Conservation (phyloP, 2,113 vertebrate species). For the Morone saxatilis region DNA sequence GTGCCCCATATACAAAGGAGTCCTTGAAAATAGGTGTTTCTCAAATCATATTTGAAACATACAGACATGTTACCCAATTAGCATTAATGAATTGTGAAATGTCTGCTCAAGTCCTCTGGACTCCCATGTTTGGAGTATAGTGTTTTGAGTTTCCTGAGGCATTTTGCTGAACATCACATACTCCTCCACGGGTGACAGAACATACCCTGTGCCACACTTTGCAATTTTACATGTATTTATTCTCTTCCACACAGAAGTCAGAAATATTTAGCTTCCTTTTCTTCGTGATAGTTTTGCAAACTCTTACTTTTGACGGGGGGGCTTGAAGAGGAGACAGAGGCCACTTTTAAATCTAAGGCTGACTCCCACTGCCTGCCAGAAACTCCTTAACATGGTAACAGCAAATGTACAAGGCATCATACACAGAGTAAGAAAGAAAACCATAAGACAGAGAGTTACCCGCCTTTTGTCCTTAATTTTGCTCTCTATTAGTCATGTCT, state of each 20-base stretch:
- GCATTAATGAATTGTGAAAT: constrained; percentile 10
- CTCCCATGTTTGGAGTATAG: constrained; percentile 7
- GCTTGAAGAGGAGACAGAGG: constrained; percentile 43
- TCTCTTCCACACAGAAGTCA: constrained; percentile 44
- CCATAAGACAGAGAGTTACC: not conserved
- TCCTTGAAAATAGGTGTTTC: not conserved
- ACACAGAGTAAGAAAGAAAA: not conserved
- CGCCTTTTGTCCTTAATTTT: not conserved
- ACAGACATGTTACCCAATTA: constrained; percentile 14
- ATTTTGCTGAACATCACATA: constrained; percentile 61
- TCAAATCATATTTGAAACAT: not conserved
- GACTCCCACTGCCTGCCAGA: constrained; percentile 56
- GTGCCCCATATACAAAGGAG: too few relatives aligned
- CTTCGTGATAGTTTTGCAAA: constrained; percentile 56
- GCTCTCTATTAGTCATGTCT: not conserved
- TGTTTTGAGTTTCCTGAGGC: constrained; percentile 44
- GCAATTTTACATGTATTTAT: constrained; percentile 61
- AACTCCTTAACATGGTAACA: constrained; percentile 31
- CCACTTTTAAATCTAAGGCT: constrained; percentile 58
- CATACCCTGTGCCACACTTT: constrained; percentile 59
- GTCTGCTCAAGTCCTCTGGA: not conserved
- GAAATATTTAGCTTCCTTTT: constrained; percentile 56
- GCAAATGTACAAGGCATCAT: not conserved
- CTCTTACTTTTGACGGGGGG: constrained; percentile 52
- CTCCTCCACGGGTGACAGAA: constrained; percentile 62